These are phyloP conservation scores for Tautogolabrus adspersus DNA, from an alignment of 2,113 vertebrate species.

Conservation along the genomic window DNA sequence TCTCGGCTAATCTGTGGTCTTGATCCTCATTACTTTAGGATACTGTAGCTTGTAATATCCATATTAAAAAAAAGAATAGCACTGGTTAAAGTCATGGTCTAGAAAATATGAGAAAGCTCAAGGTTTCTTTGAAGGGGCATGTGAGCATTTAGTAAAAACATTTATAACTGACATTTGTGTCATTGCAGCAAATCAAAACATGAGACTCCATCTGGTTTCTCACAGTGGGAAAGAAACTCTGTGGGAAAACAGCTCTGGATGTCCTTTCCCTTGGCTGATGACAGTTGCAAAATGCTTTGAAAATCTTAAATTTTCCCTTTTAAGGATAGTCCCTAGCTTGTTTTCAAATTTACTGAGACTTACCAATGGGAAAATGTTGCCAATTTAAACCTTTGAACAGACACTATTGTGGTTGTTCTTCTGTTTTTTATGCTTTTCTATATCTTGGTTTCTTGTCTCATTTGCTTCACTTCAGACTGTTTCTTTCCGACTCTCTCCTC, in stretches of 20 bases:
- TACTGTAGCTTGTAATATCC: not conserved
- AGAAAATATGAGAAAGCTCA: not conserved
- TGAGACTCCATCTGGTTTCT: constrained; percentile 62
- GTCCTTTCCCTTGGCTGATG: constrained; percentile 43
- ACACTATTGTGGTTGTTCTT: not conserved
- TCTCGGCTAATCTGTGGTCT: too few species aligned
- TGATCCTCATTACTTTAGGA: not conserved
- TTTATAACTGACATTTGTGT: constrained; percentile 26
- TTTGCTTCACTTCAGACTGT: constrained; percentile 34
- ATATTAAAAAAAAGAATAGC: not conserved
- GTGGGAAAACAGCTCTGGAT: constrained; percentile 64
- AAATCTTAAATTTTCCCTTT: constrained; percentile 53
- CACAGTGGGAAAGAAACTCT: constrained; percentile 49
- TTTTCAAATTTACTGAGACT: not conserved
- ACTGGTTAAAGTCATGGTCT: not conserved
- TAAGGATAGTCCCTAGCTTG: constrained; percentile 17
- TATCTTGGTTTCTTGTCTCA: constrained; percentile 13
- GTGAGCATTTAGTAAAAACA: constrained; percentile 19
- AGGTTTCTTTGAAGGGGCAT: not conserved
- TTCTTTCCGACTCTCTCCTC: constrained; percentile 48
- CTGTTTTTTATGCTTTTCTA: constrained; percentile 10
- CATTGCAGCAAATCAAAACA: constrained; percentile 40
- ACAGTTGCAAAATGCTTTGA: constrained; percentile 54
- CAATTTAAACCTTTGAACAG: constrained; percentile 27
- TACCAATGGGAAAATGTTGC: constrained; percentile 4